Percentiles rank a stretch among this genome's conserved stretches.
phyloP scores from a whole-genome alignment of 1,140 invertebrate species.

The Venustaconcha ellipsiformis region DNA sequence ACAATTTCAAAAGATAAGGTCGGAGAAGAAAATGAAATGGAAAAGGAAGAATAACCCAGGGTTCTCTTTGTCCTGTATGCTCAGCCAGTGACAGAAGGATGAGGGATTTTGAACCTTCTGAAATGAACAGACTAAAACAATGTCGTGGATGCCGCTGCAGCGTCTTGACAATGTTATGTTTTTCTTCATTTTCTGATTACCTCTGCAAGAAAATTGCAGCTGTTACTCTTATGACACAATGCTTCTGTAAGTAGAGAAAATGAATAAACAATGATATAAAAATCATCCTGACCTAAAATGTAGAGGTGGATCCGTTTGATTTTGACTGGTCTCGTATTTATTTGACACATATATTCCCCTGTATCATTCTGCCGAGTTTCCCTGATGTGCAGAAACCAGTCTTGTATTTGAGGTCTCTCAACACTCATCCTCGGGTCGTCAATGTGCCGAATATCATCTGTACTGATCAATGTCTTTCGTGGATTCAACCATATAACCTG shows the following conservation, averaged over 20 bases:
- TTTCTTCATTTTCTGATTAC: too few relatives aligned
- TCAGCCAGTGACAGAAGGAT: too few relatives aligned
- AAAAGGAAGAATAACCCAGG: too few relatives aligned
- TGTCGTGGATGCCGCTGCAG: too few relatives aligned
- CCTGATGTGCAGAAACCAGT: conserved; percentile 60
- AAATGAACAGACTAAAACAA: too few relatives aligned
- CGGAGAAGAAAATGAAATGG: too few relatives aligned
- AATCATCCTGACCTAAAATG: neutral
- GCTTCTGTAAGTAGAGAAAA: neutral
- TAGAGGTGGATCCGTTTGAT: conserved; percentile 47
- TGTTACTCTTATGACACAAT: too few relatives aligned
- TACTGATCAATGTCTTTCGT: conserved; percentile 42
- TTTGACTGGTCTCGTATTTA: conserved; percentile 56
- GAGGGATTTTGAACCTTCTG: too few relatives aligned
- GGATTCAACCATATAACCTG: conserved; percentile 58
- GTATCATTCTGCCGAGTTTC: conserved; percentile 52
- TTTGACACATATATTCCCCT: conserved; percentile 58
- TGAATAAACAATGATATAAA: neutral
- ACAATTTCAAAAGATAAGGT: too few relatives aligned
- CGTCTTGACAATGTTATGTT: too few relatives aligned
- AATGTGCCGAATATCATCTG: conserved; percentile 48
- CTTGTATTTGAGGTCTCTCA: conserved; percentile 45
- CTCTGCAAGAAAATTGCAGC: too few relatives aligned
- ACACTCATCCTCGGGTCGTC: conserved; percentile 57
- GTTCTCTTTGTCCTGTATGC: too few relatives aligned